These are phyloP conservation scores for Drosophila mulleri DNA, from an alignment of 2,888 invertebrate species.

Conservation along the genomic window DNA sequence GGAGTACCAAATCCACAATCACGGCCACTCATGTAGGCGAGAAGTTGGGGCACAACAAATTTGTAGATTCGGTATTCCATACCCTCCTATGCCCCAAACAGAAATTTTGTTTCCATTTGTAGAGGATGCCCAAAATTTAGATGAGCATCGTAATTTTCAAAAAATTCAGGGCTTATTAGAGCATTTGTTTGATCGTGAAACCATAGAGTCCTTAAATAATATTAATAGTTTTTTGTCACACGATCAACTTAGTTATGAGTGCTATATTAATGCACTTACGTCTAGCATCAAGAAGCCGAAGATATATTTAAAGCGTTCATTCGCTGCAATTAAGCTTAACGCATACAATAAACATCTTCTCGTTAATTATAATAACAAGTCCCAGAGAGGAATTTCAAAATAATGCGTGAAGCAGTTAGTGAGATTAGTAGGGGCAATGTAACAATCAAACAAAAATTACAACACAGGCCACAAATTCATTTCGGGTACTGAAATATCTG, in stretches of 20 bases:
- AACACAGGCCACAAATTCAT: too few relatives aligned
- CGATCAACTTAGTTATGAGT: background rate
- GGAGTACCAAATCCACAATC: background rate
- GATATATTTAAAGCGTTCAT: too few relatives aligned
- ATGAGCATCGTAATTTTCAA: background rate
- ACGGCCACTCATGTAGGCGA: background rate
- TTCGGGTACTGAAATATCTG: too few relatives aligned
- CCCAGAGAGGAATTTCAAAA: background rate
- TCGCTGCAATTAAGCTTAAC: background rate
- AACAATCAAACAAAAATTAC: too few relatives aligned
- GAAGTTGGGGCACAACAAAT: background rate
- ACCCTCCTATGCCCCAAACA: background rate
- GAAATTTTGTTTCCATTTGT: background rate
- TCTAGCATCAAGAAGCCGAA: background rate
- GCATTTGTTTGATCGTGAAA: background rate
- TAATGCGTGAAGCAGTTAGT: background rate
- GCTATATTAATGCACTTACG: background rate
- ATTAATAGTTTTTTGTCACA: too few relatives aligned
- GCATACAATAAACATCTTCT: background rate
- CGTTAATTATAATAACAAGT: conserved; percentile 9
- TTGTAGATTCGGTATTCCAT: conserved; percentile 1
- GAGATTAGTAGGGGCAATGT: too few relatives aligned
- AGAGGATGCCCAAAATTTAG: background rate
- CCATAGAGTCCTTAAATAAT: background rate
- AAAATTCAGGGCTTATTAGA: background rate